These are phyloP conservation scores for Caenorhabditis sp. DNA, from an alignment of 2,888 invertebrate genomes.

Conservation along the genomic window DNA sequence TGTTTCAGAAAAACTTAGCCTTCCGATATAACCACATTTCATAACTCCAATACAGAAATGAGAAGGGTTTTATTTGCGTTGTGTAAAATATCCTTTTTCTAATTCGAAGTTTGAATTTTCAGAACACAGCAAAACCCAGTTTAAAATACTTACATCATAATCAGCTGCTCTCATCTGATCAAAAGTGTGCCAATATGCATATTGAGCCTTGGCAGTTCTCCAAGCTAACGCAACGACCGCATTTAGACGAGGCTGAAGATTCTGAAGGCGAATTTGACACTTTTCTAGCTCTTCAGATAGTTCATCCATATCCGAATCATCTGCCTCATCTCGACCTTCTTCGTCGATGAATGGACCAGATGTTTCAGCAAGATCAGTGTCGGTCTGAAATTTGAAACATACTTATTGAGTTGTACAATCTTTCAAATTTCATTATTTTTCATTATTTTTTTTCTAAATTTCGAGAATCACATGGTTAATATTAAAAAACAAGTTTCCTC, in stretches of 20 bases:
- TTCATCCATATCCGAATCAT: conserved; percentile 40
- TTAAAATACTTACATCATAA: conserved; percentile 40
- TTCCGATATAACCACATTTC: too few relatives aligned
- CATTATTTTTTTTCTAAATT: too few relatives aligned
- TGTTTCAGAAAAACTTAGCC: too few relatives aligned
- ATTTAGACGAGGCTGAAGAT: conserved; percentile 17
- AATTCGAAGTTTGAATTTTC: too few relatives aligned
- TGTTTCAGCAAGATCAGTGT: conserved; percentile 1
- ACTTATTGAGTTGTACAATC: too few relatives aligned
- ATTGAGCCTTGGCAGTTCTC: conserved; percentile 36
- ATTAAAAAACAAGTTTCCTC: not conserved
- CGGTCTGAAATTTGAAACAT: not conserved
- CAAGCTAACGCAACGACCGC: conserved; percentile 24
- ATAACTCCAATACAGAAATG: too few relatives aligned
- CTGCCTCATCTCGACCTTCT: conserved; percentile 35
- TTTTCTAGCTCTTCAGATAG: conserved; percentile 36
- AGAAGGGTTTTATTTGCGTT: too few relatives aligned
- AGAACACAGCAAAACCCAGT: too few relatives aligned
- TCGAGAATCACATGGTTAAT: too few relatives aligned
- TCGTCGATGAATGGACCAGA: conserved; percentile 21
- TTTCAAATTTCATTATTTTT: too few relatives aligned
- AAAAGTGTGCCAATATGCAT: conserved; percentile 35
- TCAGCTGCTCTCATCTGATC: conserved; percentile 36
- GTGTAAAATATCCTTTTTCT: too few relatives aligned
- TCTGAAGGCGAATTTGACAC: conserved; percentile 31